A percentile compares a stretch with the other conserved stretches of the same genome.
Conservation (phyloP, 2,888 invertebrate species). For the Calameuta idolon region DNA sequence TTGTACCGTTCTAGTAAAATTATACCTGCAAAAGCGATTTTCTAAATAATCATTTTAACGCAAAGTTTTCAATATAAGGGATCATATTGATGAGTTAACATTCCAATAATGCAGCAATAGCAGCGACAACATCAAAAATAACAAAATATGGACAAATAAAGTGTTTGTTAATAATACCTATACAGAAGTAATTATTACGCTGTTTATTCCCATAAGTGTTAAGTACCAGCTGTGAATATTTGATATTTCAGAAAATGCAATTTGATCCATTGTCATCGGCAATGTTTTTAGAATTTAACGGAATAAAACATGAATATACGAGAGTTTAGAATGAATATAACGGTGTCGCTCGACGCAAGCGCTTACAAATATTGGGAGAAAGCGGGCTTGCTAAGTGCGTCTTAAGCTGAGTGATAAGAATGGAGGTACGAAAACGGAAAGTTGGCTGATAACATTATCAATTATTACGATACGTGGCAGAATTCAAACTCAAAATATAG, state of each 20-base stretch:
- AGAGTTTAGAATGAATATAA: not conserved
- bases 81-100: constrained; percentile 33
- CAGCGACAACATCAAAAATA: not conserved
- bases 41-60: constrained; percentile 24
- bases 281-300: not conserved
- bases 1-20: constrained; percentile 41
- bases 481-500: not conserved
- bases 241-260: not conserved
- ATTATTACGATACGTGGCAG: not conserved
- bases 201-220: not conserved
- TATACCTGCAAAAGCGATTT: constrained; percentile 31
- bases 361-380: not conserved
- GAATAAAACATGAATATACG: not conserved
- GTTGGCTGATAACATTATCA: not conserved
- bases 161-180: constrained; percentile 25
- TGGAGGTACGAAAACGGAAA: not conserved
- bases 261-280: not conserved
- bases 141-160: constrained; percentile 39
- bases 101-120: constrained; percentile 43
- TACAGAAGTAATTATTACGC: not conserved
- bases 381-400: not conserved
- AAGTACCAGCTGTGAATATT: not conserved
- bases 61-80: constrained; percentile 15
- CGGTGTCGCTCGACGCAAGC: not conserved
- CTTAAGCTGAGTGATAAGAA: not conserved